Conservation (phyloP, 2,797 vertebrate species). For the Neopelma chrysocephalum region DNA sequence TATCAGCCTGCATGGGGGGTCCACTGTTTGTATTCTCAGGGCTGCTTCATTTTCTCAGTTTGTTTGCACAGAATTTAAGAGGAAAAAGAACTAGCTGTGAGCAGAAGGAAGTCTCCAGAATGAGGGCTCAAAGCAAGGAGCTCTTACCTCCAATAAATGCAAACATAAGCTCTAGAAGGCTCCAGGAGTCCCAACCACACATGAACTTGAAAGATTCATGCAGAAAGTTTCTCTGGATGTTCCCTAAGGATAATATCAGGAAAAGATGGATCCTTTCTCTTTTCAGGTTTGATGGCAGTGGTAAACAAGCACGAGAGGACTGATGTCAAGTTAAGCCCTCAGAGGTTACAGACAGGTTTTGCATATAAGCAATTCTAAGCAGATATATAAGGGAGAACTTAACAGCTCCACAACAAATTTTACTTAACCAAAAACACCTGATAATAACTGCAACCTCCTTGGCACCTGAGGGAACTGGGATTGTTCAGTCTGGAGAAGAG, state of each 20-base stretch:
- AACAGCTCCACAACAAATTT: neutral
- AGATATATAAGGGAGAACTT: neutral
- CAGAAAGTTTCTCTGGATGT: neutral
- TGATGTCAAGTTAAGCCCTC: neutral
- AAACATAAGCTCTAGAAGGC: neutral
- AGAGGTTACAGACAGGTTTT: neutral
- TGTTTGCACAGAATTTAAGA: neutral
- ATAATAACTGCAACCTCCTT: rapidly evolving
- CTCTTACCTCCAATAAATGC: neutral
- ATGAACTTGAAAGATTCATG: neutral
- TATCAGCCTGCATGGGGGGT: neutral
- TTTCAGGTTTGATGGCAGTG: neutral
- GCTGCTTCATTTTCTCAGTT: neutral
- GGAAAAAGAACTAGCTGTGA: neutral
- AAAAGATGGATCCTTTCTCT: neutral
- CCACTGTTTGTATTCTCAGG: neutral
- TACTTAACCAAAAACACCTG: neutral
- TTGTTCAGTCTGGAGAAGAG: neutral
- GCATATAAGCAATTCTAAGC: neutral
- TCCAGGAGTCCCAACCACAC: neutral
- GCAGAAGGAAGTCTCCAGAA: neutral
- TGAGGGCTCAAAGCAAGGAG: neutral
- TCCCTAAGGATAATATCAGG: neutral
- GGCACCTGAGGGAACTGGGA: neutral
- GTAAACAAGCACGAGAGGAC: rapidly evolving